Evolutionary conservation across 1,140 invertebrate genomes (phyloP), one percentile per base, ranked within the genome.

Genomic region (Macrosteles quadrilineatus): DNA sequence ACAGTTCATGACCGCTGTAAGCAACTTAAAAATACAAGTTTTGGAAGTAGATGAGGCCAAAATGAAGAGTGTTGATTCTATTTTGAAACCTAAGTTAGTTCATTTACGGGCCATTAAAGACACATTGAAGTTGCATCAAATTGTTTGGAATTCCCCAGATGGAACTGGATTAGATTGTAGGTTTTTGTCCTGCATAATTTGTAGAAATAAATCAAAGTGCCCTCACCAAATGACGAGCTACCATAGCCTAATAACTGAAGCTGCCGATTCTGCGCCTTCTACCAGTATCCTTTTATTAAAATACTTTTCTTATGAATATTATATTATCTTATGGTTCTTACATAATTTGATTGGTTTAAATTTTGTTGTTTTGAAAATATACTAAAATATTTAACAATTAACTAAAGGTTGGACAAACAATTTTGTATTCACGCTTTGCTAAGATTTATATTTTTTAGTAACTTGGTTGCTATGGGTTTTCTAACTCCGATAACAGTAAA

Each of bases 41-140:
- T 55, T 55, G 23, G 11, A 55, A 55, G 50, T 55, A 23, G 21
- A 55, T 11, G 50, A 55, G 50, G 21, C 21, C 21, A 23, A 55
- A 55, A 55, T 23, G 50, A 55, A 55, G 21, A 11, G 21, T 23
- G 11, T 55, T 55, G 50, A 55, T 55, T 11, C 11, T 12, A 23
- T 55, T 11, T 55, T 55, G 9, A 55, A 55, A 23, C 11, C 6
- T 23, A 55, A 55, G 21, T n/a, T n/a, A n/a, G n/a, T n/a, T n/a
- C 11, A 55, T 23, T 55, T 55, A 23, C 50, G 50, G 50, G 6
- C 50, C 50, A 55, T 55, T 23, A 55, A 55, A 55, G 50, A 55
- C 50, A 55, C 50, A 55, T 12, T 55, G 50, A 55, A 55, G 50
- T 23, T 55, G 11, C 50, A 55, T 23, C 50, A 55, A 23, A 11